Evolutionary conservation across 92 coral and sea anemone species (phyloP), one percentile per base, ranked within the genome.

Genomic region (Parazoanthus swiftii): DNA sequence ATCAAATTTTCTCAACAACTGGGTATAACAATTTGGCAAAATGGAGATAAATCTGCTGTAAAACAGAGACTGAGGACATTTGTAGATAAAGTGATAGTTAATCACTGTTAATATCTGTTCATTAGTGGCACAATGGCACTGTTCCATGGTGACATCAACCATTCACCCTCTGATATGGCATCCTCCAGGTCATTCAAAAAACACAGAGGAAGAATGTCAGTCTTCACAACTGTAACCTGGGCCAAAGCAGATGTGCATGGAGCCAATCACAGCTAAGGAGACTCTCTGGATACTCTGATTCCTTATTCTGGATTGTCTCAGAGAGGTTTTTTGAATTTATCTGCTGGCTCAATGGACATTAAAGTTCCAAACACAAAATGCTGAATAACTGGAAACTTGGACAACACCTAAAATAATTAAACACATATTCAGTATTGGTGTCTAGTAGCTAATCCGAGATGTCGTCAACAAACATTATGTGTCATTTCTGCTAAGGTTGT

Each of bases 321-420:
- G 76, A 88, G 50, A 39, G 98, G 98, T 80, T 94, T 93, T 71
- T 95, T 95, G 82, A 91, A 92, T 39, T 76, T 80, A 29, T 89
- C 93, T 73, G 94, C 92, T 21, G 94, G 93, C 81, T 96, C 89
- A 39, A 96, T 89, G 1, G 99, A 92, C 90, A 96, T 81, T 37
- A 96, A 81, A 39, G 94, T 93, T 18, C 99, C 99, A 92, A 96
- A 96, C 66, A 95, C 90, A 90, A 96, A 95, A 76, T 96, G 99
- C 76, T 96, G 99, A 70, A 96, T 95, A 6, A 96, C 98, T 35
- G 99, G 98, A 58, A 96, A 95, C 93, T 96, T 96, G 89, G 98
- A 93, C 63, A 96, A 90, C 48, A 96, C 99, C 99, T 96, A 85
- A 14, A 76, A 65, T 2, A n/a, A 4, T 20, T 23, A 50, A 81